A percentile compares a stretch with the other conserved stretches of the same genome.
Evolutionary conservation across 2,797 vertebrate genomes (phyloP).

Genomic region (Sebastes matsubarae): DNA sequence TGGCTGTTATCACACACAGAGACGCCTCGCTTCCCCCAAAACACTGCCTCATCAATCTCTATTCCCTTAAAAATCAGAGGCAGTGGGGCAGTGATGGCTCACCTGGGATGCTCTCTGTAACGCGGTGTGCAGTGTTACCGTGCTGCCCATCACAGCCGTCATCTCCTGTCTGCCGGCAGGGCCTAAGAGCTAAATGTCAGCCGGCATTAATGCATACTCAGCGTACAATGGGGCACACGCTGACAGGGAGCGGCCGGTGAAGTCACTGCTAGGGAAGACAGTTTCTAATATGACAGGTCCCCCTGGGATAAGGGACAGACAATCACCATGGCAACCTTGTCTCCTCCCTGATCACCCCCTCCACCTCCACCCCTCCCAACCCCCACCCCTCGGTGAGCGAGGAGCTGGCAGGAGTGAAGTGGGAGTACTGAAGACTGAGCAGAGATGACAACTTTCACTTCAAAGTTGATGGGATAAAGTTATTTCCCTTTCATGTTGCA

Average conservation of each 20-base stretch:
- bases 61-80: constrained; percentile 19
- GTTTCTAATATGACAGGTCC: constrained; percentile 53
- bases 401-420: constrained; percentile 56
- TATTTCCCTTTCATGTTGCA: constrained; percentile 78
- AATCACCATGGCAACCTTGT: constrained; percentile 63
- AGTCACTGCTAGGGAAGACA: constrained; percentile 32
- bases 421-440: constrained; percentile 61
- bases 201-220: constrained; percentile 61
- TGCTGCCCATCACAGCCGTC: constrained; percentile 43
- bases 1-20: constrained; percentile 8
- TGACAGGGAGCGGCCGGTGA: constrained; percentile 31
- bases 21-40: constrained; percentile 1
- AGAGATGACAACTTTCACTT: constrained; percentile 78
- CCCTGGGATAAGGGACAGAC: constrained; percentile 32
- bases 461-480: constrained; percentile 78
- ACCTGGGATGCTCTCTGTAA: not conserved
- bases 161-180: constrained; percentile 39
- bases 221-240: constrained; percentile 22
- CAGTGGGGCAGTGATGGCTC: constrained; percentile 12
- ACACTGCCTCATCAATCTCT: constrained; percentile 42
- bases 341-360: not conserved
- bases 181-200: constrained; percentile 66
- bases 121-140: constrained; percentile 2
- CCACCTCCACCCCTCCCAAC: not conserved
- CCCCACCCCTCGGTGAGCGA: constrained; percentile 3